Conservation (phyloP, 2,113 vertebrate genomes). For the Siniperca knerii region DNA sequence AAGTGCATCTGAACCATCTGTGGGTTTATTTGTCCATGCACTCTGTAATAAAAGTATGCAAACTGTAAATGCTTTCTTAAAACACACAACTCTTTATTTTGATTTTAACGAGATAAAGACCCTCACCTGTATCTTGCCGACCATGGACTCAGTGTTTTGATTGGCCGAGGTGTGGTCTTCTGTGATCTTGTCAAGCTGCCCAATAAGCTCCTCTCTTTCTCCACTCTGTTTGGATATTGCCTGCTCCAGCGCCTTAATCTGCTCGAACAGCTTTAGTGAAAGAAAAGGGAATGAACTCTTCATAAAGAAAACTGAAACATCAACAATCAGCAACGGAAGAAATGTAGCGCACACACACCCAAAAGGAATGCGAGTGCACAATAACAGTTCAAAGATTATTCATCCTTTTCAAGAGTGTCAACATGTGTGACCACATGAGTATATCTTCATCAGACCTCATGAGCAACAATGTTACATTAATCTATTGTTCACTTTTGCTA, state of each 20-base stretch:
- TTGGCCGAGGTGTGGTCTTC: slow-evolving; percentile 80
- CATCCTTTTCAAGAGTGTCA: background rate
- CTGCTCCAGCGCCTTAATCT: slow-evolving; percentile 80
- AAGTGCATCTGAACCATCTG: background rate
- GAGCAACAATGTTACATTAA: background rate
- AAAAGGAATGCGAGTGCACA: no score
- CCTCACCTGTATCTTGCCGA: slow-evolving; percentile 82
- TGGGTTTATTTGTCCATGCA: background rate
- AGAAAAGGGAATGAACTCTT: background rate
- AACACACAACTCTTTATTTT: background rate
- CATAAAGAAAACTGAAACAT: background rate
- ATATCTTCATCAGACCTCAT: background rate
- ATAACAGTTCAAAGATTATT: no score
- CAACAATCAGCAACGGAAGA: background rate
- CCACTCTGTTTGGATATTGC: slow-evolving; percentile 60
- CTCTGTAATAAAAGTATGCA: background rate
- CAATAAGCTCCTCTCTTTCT: slow-evolving; percentile 80
- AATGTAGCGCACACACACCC: no score
- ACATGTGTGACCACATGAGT: background rate
- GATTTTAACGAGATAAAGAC: background rate
- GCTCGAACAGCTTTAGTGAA: slow-evolving; percentile 71
- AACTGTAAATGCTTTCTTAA: background rate
- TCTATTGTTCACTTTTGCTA: background rate
- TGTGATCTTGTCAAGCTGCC: slow-evolving; percentile 77
- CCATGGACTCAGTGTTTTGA: slow-evolving; percentile 82